A percentile compares a stretch with the other conserved stretches of the same genome.
Evolutionary conservation across 2,888 invertebrate genomes (phyloP).

Genomic region (Pseudococcus jackbeardsleyi): DNA sequence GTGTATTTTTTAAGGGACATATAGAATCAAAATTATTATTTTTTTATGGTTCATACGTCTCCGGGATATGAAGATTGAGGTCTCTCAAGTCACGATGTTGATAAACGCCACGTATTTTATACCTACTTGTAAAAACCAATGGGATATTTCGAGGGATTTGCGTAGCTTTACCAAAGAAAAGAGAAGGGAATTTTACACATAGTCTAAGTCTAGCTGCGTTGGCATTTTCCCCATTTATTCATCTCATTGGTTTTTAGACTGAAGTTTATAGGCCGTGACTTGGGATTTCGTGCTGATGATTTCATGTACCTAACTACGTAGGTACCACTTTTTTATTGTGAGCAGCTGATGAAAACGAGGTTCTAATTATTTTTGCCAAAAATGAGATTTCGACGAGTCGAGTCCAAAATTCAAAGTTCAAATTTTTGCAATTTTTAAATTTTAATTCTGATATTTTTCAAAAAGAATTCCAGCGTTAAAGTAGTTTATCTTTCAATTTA

Average conservation of each 20-base stretch:
- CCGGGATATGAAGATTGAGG: not conserved
- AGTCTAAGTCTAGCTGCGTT: too few species aligned
- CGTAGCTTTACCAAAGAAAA: not conserved
- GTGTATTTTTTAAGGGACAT: not conserved
- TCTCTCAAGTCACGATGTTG: not conserved
- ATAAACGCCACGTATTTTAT: not conserved
- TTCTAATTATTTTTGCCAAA: too few species aligned
- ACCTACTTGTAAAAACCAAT: not conserved
- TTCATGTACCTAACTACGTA: not conserved
- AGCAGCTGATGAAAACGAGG: too few species aligned
- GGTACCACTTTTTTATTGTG: not conserved
- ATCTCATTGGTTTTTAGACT: not conserved
- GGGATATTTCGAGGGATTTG: not conserved
- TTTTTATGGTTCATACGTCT: not conserved
- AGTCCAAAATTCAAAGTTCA: too few species aligned
- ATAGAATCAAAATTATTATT: not conserved
- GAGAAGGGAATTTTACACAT: not conserved
- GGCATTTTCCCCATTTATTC: not conserved
- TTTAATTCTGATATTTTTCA: too few species aligned
- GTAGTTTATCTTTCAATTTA: too few species aligned
- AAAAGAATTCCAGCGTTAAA: too few species aligned
- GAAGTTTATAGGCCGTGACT: not conserved
- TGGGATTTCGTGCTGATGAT: not conserved
- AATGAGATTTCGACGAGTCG: too few species aligned
- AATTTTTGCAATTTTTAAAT: too few species aligned